These are phyloP conservation scores for Mus caroli DNA, from an alignment of 2,797 vertebrate species.

Conservation along the genomic window DNA sequence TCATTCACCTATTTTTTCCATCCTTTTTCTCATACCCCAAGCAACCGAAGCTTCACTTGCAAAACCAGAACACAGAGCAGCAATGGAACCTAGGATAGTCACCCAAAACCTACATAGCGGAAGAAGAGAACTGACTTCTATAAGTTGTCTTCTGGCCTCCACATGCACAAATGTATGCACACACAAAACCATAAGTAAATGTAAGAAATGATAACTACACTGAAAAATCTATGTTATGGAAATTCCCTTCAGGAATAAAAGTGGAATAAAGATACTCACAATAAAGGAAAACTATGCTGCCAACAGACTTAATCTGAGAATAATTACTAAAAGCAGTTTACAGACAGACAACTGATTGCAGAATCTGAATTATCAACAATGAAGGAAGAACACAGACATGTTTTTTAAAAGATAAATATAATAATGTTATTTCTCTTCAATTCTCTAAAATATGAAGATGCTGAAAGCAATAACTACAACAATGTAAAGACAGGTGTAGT, in stretches of 20 bases:
- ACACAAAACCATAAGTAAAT: neutral
- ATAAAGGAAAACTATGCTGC: neutral
- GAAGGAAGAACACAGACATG: constrained; percentile 3
- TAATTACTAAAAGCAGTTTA: neutral
- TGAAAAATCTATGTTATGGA: neutral
- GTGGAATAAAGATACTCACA: neutral
- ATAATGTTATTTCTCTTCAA: neutral
- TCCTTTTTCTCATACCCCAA: neutral
- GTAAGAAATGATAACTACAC: neutral
- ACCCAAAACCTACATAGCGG: neutral
- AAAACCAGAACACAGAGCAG: neutral
- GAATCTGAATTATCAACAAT: neutral
- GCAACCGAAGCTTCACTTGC: neutral
- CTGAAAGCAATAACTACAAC: neutral
- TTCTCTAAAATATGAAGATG: constrained; percentile 32
- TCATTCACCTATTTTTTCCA: neutral
- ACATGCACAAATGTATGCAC: neutral
- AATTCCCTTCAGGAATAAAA: neutral
- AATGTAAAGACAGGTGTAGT: neutral
- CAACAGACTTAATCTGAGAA: neutral
- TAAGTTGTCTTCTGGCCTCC: neutral
- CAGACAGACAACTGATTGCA: neutral
- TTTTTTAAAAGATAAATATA: neutral
- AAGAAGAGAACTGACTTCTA: neutral
- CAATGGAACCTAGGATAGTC: neutral